These are phyloP conservation scores for Strigamia crassipes DNA, from an alignment of 2,888 invertebrate species.

Conservation along the genomic window DNA sequence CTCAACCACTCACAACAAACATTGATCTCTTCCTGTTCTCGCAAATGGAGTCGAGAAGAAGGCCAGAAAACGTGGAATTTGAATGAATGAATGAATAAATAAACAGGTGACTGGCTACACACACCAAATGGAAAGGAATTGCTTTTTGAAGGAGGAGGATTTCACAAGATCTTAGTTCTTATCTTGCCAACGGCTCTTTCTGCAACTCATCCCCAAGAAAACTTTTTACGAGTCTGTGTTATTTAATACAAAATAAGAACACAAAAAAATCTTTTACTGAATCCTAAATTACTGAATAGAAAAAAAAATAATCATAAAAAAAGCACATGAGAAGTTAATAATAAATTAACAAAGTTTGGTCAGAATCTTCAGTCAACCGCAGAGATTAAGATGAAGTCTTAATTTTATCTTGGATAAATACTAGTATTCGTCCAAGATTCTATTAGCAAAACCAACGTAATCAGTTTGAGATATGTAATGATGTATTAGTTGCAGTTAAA, in stretches of 20 bases:
- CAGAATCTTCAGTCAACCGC: conserved; percentile 29
- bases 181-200: conserved; percentile 12
- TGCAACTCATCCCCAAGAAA: background rate
- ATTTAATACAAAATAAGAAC: background rate
- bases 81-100: conserved; percentile 42
- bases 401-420: no score
- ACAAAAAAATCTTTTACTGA: background rate
- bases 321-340: no score
- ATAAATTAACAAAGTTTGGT: background rate
- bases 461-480: background rate
- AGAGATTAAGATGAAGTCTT: conserved; percentile 19
- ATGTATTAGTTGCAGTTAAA: no score
- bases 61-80: conserved; percentile 38
- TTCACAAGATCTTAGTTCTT: conserved; percentile 15
- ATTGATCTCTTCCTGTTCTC: conserved; percentile 37
- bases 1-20: conserved; percentile 35
- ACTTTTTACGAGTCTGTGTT: background rate
- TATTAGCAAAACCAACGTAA: background rate
- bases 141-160: conserved; percentile 23
- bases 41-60: conserved; percentile 32
- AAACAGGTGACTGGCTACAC: conserved; percentile 32
- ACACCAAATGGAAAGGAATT: conserved; percentile 33
- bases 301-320: background rate
- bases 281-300: background rate
- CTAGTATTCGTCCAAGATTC: no score